Conservation (phyloP, 2,888 invertebrate genomes). For the Metalampra italica region DNA sequence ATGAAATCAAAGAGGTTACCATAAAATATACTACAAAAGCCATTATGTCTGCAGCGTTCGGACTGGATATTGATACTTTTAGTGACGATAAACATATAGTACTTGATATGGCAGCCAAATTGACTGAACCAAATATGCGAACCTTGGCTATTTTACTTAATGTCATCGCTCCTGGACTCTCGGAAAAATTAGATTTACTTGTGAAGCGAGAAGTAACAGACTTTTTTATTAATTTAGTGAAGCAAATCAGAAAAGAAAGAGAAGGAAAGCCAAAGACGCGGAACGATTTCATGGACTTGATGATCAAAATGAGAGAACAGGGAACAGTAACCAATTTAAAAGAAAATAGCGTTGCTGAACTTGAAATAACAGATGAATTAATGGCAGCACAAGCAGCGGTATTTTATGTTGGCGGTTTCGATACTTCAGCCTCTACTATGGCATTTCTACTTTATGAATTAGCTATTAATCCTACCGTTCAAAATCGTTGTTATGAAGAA, state of each 20-base stretch:
- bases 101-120: background rate
- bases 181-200: background rate
- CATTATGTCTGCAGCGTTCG: conserved; percentile 7
- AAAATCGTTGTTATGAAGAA: conserved; percentile 24
- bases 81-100: background rate
- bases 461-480: conserved; percentile 31
- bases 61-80: conserved; percentile 5
- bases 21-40: conserved; percentile 22
- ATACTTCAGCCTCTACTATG: conserved; percentile 36
- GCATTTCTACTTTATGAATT: conserved; percentile 31
- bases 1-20: conserved; percentile 22
- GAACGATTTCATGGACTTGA: conserved; percentile 12
- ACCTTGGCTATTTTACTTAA: background rate
- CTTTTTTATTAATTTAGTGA: conserved; percentile 14
- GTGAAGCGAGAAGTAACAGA: background rate
- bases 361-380: conserved; percentile 19
- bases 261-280: conserved; percentile 5
- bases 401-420: conserved; percentile 40
- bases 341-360: conserved; percentile 1
- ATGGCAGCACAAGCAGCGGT: conserved; percentile 29
- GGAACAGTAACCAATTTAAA: conserved; percentile 7
- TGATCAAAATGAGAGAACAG: conserved; percentile 10
- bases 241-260: conserved; percentile 12
- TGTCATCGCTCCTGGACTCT: background rate
- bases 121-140: background rate